These are phyloP conservation scores for Rhaphigaster nebulosa DNA, from an alignment of 2,888 invertebrate species.

Conservation along the genomic window DNA sequence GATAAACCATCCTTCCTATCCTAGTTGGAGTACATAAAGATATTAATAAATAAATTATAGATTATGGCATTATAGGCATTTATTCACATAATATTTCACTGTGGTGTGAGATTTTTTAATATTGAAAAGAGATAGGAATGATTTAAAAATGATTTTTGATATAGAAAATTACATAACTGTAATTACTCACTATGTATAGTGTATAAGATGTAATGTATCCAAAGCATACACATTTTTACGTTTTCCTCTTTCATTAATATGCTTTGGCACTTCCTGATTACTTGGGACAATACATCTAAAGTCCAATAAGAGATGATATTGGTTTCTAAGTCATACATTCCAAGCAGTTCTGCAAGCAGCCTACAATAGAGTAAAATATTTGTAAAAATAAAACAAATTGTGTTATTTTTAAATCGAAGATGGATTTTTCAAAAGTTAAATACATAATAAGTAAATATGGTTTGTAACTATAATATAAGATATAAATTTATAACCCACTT, in stretches of 20 bases:
- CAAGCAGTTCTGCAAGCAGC: not conserved
- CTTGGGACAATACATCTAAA: slow-evolving; percentile 2
- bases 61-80: too few species aligned
- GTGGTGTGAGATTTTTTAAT: too few species aligned
- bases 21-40: too few species aligned
- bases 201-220: not conserved
- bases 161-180: not conserved
- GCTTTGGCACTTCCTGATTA: slow-evolving; percentile 24
- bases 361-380: not conserved
- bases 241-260: not conserved
- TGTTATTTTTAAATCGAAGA: not conserved
- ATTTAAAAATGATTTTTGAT: not conserved
- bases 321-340: slow-evolving; percentile 6
- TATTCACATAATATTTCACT: too few species aligned
- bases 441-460: not conserved
- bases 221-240: slow-evolving; percentile 8
- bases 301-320: slow-evolving; percentile 42
- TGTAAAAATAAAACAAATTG: not conserved
- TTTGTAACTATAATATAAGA: too few species aligned
- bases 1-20: too few species aligned
- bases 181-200: slow-evolving; percentile 11
- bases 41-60: too few species aligned
- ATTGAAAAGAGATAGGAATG: not conserved
- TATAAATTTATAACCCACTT: too few species aligned
- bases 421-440: not conserved